Conservation (phyloP, 2,888 invertebrate species). For the Calliphora vomitoria region DNA sequence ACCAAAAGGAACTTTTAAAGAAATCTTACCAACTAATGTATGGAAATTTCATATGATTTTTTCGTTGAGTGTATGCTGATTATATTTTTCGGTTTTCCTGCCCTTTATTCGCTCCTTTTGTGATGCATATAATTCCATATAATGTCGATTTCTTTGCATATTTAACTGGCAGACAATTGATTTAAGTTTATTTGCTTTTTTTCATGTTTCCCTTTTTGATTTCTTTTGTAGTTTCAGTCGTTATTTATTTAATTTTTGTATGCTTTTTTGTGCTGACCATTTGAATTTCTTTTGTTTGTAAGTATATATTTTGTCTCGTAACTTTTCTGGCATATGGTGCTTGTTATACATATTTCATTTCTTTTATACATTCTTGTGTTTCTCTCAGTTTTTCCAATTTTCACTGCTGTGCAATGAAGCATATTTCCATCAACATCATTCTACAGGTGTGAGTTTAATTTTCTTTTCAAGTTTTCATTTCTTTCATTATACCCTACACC, state of each 20-base stretch:
- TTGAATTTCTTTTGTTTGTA: conserved; percentile 55
- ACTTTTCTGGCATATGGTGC: conserved; percentile 56
- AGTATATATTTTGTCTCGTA: conserved; percentile 26
- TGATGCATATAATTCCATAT: neutral
- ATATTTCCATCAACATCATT: conserved; percentile 27
- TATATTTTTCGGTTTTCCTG: neutral
- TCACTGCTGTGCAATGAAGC: conserved; percentile 58
- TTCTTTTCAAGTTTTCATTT: conserved; percentile 40
- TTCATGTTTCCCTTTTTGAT: conserved; percentile 25
- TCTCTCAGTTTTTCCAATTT: conserved; percentile 33
- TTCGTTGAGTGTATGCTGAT: conserved; percentile 24
- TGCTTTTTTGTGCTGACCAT: conserved; percentile 51
- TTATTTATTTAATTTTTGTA: conserved; percentile 15
- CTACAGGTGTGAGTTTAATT: conserved; percentile 57
- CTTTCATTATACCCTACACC: neutral
- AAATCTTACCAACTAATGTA: neutral
- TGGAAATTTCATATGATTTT: neutral
- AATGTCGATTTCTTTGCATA: conserved; percentile 39
- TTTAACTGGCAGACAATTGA: conserved; percentile 75
- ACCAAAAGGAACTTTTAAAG: conserved; percentile 12
- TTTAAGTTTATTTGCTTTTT: conserved; percentile 68
- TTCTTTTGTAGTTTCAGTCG: conserved; percentile 32
- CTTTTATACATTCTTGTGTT: neutral
- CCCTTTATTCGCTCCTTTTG: neutral
- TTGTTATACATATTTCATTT: neutral